A percentile compares a stretch with the other conserved stretches of the same genome.
Evolutionary conservation across 2,888 invertebrate genomes (phyloP).

Genomic region (Acleris literana): DNA sequence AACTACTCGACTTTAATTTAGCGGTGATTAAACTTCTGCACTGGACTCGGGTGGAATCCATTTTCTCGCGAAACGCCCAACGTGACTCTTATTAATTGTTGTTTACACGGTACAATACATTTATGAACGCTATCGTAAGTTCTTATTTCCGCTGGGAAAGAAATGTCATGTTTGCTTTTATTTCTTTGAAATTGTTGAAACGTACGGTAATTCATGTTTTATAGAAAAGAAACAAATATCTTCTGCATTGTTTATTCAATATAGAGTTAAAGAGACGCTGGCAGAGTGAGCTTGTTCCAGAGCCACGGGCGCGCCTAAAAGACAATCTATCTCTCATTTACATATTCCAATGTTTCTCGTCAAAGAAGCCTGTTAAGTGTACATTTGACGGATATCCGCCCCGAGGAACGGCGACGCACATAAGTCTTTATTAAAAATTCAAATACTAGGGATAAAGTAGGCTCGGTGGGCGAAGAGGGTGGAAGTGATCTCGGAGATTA

Average conservation of each 20-base stretch:
- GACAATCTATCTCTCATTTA: slow-evolving; percentile 32
- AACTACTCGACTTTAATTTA: slow-evolving; percentile 68
- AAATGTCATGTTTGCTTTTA: background rate
- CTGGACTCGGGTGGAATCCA: slow-evolving; percentile 51
- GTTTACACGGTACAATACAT: slow-evolving; percentile 22
- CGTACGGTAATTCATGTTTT: too few species aligned
- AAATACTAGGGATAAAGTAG: slow-evolving; percentile 45
- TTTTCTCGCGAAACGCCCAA: slow-evolving; percentile 48
- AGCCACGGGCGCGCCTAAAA: slow-evolving; percentile 12
- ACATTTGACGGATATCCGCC: slow-evolving; percentile 38
- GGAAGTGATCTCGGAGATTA: slow-evolving; percentile 58
- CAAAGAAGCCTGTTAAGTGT: slow-evolving; percentile 36
- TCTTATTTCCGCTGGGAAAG: slow-evolving; percentile 1
- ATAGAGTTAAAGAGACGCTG: background rate
- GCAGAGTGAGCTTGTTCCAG: slow-evolving; percentile 11
- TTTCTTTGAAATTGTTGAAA: background rate
- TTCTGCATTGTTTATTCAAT: background rate
- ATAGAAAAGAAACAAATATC: too few species aligned
- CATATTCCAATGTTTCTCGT: slow-evolving; percentile 38
- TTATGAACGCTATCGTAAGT: slow-evolving; percentile 26
- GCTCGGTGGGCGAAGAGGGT: slow-evolving; percentile 45
- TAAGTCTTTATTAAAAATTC: slow-evolving; percentile 50
- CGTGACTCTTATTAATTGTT: slow-evolving; percentile 48
- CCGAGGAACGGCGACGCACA: slow-evolving; percentile 36
- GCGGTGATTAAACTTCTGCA: slow-evolving; percentile 63